Base-by-base conservation (phyloP, 2,113 vertebrate genomes). In the Saguinus imperator region DNA sequence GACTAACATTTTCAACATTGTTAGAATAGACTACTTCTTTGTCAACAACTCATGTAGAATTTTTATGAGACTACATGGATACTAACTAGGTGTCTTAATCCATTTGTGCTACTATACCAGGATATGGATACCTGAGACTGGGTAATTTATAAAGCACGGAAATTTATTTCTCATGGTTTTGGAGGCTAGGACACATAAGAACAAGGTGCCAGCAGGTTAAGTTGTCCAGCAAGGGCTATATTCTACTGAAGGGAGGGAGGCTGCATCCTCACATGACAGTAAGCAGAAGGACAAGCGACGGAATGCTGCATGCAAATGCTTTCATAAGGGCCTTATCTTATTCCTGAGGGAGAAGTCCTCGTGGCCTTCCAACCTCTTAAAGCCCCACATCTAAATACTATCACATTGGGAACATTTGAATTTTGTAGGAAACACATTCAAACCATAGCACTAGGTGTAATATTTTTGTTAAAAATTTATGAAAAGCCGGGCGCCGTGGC, bases 181-280 rank as follows among this genome's bases (percentile, higher is more conserved):
- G 25, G 27, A 57, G 50, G 6, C 37, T 57, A 17, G 27, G 25
- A 21, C 8, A 6, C 43, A 50, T 37, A 75, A 21, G n/a, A 25
- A 17, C 12, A 37, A 68, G 6, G 48, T 17, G 23, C 12, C 52
- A 35, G 21, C 27, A 66, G 16, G n/a, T 13, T 25, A 17, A 8
- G 6, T 18, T 66, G 3, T 43, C 17, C 16, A 29, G 50, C 2
- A 13, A 40, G 21, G 18, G 5, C 6, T 8, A 27, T 12, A 40
- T 20, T 16, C 23, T 43, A 20, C 1, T 0, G n/a, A 50, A 1
- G 11, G 37, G 27, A 68, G 17, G 18, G 58, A 55, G 6, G 37
- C 8, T 45, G 20, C 1, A 4, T 43, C 32, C 8, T 84, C 40
- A 61, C 21, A n/a, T 6, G 9, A 43, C 8, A 11, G 37, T 73